A percentile compares a stretch with the other conserved stretches of the same genome.
These are phyloP conservation scores for Thereuonema tuberculata DNA, from an alignment of 1,140 invertebrate species.

Conservation along the genomic window DNA sequence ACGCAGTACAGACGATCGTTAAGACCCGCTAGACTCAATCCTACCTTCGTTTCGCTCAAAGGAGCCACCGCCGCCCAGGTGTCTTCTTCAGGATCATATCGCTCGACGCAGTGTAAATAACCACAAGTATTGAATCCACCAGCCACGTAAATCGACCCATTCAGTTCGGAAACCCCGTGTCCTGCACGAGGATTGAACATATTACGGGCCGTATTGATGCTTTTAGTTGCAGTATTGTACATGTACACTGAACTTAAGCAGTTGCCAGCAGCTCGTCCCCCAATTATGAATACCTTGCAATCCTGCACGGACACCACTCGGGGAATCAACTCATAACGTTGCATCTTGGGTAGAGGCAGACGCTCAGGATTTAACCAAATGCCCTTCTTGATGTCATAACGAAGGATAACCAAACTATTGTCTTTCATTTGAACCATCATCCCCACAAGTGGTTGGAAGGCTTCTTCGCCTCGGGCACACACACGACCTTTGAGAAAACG, in stretches of 20 bases:
- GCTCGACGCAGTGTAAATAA: constrained; percentile 3
- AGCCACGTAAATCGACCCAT: constrained; percentile 6
- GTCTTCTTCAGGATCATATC: constrained; percentile 4
- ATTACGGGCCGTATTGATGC: background rate
- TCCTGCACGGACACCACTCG: background rate
- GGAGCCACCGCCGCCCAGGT: background rate
- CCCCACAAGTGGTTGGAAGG: background rate
- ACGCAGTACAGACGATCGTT: constrained; percentile 5
- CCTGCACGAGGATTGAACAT: constrained; percentile 9
- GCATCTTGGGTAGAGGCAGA: constrained; percentile 3
- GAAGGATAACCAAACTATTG: constrained; percentile 4
- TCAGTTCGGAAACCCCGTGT: background rate
- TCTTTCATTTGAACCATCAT: constrained; percentile 5
- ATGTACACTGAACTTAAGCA: constrained; percentile 1
- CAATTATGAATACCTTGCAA: constrained; percentile 4
- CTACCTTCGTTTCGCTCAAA: constrained; percentile 1
- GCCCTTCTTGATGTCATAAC: constrained; percentile 3
- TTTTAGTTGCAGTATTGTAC: constrained; percentile 3
- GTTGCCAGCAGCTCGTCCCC: constrained; percentile 4
- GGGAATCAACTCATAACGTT: constrained; percentile 2
- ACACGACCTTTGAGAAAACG: constrained; percentile 1
- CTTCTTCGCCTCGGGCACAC: constrained; percentile 1
- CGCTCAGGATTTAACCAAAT: constrained; percentile 6
- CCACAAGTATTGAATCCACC: constrained; percentile 5
- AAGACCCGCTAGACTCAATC: background rate